phyloP scores from a whole-genome alignment of 2,113 vertebrate genomes.

The Phasianus colchicus region DNA sequence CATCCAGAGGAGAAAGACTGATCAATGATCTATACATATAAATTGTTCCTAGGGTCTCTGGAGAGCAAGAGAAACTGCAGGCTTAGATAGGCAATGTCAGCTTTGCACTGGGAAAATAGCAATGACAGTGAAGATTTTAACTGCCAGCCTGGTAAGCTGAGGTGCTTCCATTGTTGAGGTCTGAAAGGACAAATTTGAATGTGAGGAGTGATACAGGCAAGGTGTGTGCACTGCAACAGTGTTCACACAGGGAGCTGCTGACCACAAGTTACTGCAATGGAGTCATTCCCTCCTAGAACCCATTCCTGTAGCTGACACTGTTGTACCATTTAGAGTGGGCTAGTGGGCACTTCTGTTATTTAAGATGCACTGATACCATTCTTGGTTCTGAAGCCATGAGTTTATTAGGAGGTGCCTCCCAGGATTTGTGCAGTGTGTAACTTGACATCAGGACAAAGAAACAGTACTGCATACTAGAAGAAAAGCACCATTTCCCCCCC shows the following conservation, averaged over 20 bases:
- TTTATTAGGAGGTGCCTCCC: background rate
- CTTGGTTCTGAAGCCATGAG: background rate
- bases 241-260: background rate
- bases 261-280: background rate
- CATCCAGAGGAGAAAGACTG: background rate
- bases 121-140: background rate
- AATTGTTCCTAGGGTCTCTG: background rate
- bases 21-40: background rate
- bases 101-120: background rate
- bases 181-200: background rate
- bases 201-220: background rate
- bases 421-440: background rate
- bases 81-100: background rate
- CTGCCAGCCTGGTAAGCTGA: background rate
- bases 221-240: background rate
- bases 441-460: background rate
- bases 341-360: background rate
- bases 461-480: background rate
- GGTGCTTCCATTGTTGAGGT: background rate
- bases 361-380: background rate
- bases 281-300: background rate
- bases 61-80: background rate
- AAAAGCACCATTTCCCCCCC: background rate
- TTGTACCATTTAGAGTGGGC: background rate
- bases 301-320: fast-evolving